These are phyloP conservation scores for Sylvietta virens DNA, from an alignment of 2,113 vertebrate species.

Conservation along the genomic window DNA sequence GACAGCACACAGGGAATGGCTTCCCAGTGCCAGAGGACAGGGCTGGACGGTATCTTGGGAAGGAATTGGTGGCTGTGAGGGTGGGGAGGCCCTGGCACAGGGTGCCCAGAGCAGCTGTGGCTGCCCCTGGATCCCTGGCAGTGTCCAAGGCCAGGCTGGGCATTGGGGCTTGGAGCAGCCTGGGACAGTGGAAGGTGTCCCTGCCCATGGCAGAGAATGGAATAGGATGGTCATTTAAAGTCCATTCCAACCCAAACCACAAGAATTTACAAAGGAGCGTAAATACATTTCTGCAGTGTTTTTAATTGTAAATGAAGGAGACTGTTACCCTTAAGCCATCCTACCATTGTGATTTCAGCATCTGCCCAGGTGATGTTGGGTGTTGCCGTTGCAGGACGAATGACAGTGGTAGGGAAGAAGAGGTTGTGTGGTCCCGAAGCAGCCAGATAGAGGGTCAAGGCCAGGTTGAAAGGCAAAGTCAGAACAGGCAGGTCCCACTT, in stretches of 20 bases:
- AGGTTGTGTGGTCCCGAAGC: conserved; percentile 86
- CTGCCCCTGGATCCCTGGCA: neutral
- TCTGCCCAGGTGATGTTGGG: conserved; percentile 87
- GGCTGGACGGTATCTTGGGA: fast-evolving
- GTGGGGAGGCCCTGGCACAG: neutral
- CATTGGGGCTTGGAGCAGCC: fast-evolving
- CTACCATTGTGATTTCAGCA: conserved; percentile 79
- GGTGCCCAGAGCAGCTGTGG: neutral
- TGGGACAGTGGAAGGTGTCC: fast-evolving
- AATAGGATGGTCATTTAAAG: fast-evolving
- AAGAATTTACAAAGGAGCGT: neutral
- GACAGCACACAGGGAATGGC: neutral
- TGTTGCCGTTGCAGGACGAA: conserved; percentile 70
- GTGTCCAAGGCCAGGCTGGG: neutral
- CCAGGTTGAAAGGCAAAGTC: conserved; percentile 90
- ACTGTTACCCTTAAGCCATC: neutral
- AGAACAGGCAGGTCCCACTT: conserved; percentile 95
- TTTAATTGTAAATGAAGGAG: neutral
- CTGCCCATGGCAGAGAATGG: neutral
- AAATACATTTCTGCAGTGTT: neutral
- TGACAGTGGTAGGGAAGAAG: conserved; percentile 79
- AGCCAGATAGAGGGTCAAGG: conserved; percentile 86
- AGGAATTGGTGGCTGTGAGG: neutral
- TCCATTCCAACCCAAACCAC: neutral
- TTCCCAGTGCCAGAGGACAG: neutral